Conservation (phyloP, 2,888 invertebrate genomes). For the Andrena camellia region DNA sequence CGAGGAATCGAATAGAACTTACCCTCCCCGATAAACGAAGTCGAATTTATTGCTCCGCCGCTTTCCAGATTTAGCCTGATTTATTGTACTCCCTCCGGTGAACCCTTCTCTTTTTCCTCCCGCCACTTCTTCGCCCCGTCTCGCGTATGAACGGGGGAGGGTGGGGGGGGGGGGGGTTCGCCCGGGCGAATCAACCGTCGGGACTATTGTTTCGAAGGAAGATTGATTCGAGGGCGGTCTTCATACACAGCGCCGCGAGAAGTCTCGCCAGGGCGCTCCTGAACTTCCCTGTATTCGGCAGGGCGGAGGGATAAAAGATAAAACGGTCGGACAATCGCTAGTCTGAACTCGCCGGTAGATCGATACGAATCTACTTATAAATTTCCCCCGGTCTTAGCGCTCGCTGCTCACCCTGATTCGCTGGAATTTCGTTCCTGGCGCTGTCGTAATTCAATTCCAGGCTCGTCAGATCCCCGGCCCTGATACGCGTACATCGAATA, state of each 20-base stretch:
- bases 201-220: constrained; percentile 35
- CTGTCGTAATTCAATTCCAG: constrained; percentile 30
- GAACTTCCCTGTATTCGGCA: not conserved
- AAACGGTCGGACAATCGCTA: not conserved
- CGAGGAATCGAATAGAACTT: constrained; percentile 56
- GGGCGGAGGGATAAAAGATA: not conserved
- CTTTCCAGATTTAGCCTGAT: constrained; percentile 55
- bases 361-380: not conserved
- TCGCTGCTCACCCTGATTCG: not conserved
- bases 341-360: not conserved
- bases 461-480: constrained; percentile 2
- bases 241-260: not conserved
- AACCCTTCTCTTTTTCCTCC: not conserved
- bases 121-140: not conserved
- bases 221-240: constrained; percentile 41
- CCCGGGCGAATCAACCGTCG: constrained; percentile 19
- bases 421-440: not conserved
- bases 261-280: not conserved
- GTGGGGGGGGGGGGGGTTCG: no score
- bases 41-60: constrained; percentile 58
- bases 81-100: constrained; percentile 52
- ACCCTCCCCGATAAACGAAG: constrained; percentile 57
- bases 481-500: constrained; percentile 22
- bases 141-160: constrained; percentile 33
- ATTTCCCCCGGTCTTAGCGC: not conserved